Evolutionary conservation across 2,888 invertebrate genomes (phyloP).

Genomic region (Drosophila gaucha): DNA sequence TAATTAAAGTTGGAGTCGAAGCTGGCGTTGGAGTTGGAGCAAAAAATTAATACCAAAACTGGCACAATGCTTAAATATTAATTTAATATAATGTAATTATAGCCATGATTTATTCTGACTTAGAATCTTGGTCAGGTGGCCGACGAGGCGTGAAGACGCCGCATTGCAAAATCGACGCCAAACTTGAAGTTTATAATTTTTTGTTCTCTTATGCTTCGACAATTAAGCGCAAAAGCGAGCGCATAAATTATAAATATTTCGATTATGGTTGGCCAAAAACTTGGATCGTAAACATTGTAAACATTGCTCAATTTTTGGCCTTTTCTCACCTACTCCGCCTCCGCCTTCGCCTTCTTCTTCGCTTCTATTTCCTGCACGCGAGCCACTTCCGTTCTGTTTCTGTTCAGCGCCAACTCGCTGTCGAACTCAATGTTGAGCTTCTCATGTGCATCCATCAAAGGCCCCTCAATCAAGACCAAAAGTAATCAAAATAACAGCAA

Average conservation of each 20-base stretch:
- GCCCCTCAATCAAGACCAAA: constrained; percentile 72
- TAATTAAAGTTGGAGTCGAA: constrained; percentile 59
- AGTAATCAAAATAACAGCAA: constrained; percentile 63
- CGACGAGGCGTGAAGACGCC: constrained; percentile 66
- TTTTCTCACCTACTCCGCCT: constrained; percentile 22
- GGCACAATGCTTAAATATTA: constrained; percentile 66
- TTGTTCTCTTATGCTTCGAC: constrained; percentile 18
- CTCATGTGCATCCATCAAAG: constrained; percentile 58
- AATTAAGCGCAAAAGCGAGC: constrained; percentile 50
- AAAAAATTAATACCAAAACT: constrained; percentile 44
- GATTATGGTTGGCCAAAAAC: constrained; percentile 41
- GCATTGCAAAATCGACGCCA: constrained; percentile 54
- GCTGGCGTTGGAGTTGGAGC: constrained; percentile 23
- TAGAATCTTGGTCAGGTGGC: constrained; percentile 68
- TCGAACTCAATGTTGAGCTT: constrained; percentile 13
- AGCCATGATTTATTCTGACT: constrained; percentile 65
- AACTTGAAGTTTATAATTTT: constrained; percentile 37
- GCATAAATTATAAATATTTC: constrained; percentile 62
- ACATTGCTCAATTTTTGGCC: constrained; percentile 34
- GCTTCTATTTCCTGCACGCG: constrained; percentile 63
- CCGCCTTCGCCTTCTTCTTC: background rate
- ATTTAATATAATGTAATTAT: constrained; percentile 68
- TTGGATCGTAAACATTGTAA: constrained; percentile 19
- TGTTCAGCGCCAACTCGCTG: constrained; percentile 24
- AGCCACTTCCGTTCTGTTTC: constrained; percentile 69